These are phyloP conservation scores for Phyllotis vaccarum DNA, from an alignment of 2,797 vertebrate genomes.

Conservation along the genomic window DNA sequence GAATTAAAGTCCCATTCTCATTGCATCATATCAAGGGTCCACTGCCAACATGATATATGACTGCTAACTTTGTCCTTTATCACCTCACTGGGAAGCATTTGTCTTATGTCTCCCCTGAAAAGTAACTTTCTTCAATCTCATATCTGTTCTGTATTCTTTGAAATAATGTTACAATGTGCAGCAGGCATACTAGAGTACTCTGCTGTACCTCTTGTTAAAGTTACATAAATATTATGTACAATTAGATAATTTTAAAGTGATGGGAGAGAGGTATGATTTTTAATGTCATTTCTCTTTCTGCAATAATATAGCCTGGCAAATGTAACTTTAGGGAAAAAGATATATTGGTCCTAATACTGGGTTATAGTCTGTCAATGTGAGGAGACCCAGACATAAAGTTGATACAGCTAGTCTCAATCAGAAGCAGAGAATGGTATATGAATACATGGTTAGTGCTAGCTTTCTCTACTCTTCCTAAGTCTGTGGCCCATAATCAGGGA, in stretches of 20 bases:
- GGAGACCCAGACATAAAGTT: neutral
- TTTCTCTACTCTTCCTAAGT: neutral
- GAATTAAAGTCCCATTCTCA: constrained; percentile 21
- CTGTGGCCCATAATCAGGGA: too few relatives aligned
- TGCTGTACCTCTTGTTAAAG: neutral
- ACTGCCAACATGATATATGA: constrained; percentile 48
- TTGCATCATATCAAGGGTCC: neutral
- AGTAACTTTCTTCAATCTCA: neutral
- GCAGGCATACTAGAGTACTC: neutral
- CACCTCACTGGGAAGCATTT: neutral
- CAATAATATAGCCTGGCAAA: neutral
- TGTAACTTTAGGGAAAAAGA: neutral
- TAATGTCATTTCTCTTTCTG: neutral
- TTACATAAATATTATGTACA: neutral
- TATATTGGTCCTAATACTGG: too few relatives aligned
- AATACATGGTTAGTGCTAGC: neutral
- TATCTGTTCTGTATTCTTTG: neutral
- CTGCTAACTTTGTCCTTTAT: constrained; percentile 35
- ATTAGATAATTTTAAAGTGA: neutral
- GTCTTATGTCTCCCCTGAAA: neutral
- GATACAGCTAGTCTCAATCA: neutral
- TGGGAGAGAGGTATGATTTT: neutral
- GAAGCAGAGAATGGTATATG: neutral
- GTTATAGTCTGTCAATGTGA: neutral
- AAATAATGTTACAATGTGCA: neutral